Conservation (phyloP, 2,888 invertebrate species). For the Baccha elongata region DNA sequence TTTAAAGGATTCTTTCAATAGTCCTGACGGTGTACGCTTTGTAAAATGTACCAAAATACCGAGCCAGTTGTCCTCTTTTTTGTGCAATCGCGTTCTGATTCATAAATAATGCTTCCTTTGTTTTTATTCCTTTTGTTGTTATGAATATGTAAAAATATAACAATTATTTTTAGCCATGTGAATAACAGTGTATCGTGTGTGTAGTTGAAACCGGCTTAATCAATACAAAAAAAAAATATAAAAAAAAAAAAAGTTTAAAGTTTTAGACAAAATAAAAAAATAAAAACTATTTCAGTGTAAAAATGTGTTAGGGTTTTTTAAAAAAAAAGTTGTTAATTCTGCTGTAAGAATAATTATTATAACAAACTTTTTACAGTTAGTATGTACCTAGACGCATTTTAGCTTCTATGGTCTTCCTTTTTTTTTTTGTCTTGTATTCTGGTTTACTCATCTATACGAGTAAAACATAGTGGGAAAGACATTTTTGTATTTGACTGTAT, state of each 20-base stretch:
- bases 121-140: slow-evolving; percentile 16
- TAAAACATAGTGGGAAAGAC: slow-evolving; percentile 55
- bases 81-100: slow-evolving; percentile 66
- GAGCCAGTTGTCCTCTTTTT: slow-evolving; percentile 57
- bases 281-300: not conserved
- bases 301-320: not conserved
- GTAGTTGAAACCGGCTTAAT: slow-evolving; percentile 2
- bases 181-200: not conserved
- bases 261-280: not conserved
- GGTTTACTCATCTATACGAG: slow-evolving; percentile 41
- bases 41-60: slow-evolving; percentile 66
- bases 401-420: not conserved
- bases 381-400: slow-evolving; percentile 65
- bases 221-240: not conserved
- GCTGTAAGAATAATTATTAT: slow-evolving; percentile 2
- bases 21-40: slow-evolving; percentile 70
- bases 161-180: not conserved
- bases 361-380: slow-evolving; percentile 29
- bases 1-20: slow-evolving; percentile 52
- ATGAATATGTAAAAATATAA: not conserved
- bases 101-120: slow-evolving; percentile 8
- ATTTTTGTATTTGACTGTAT: slow-evolving; percentile 61
- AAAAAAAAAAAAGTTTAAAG: slow-evolving; percentile 8
- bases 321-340: not conserved
- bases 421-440: not conserved